Base-by-base conservation (phyloP, 2,797 vertebrate species). In the Odontamblyopus rebecca region DNA sequence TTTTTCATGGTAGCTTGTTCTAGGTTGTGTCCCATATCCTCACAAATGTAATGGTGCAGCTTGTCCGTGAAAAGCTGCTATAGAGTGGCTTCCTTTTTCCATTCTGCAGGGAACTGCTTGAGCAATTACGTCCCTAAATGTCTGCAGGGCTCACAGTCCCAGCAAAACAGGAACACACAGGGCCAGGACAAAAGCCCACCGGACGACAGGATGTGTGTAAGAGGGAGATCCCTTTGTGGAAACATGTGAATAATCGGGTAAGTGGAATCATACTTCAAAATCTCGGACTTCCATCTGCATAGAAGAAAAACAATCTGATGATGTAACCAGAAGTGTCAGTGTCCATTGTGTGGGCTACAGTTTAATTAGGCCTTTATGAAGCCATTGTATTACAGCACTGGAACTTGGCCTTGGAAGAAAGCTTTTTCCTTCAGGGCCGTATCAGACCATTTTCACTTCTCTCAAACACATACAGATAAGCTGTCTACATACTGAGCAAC, bases 161-260 rank as follows among this genome's bases (percentile, higher is more conserved):
- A 78, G 81, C 80, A 86, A 90, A 92, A 92, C 90, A 91, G 90
- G 90, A 92, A 91, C 72, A 82, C 54, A 44, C 57, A 32, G 27
- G 70, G 71, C 61, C 30, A 48, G 80, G 81, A 90, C 86, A 90
- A 89, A 88, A 54, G 85, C 78, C 60, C 62, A 62, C 66, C 32
- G 68, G 72, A 68, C 38, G 12, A 71, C 23, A 19, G 54, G 67
- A 79, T 67, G 76, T 75, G 78, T 79, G 85, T 80, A 81, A 77
- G 72, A 56, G 68, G 72, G 75, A 80, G 77, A 77, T 76, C 78
- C 66, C 81, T 82, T 73, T 82, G 67, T 80, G 73, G 74, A 68
- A 79, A 68, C 74, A 75, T 68, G 51, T 9, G 4, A 80, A 73
- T 84, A 79, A 84, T 63, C 61, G 79, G 76, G 68, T 74, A 72